Percentiles rank a stretch among this genome's conserved stretches.
Evolutionary conservation across 1,140 invertebrate genomes (phyloP).

Genomic region (Drosophila pandora): DNA sequence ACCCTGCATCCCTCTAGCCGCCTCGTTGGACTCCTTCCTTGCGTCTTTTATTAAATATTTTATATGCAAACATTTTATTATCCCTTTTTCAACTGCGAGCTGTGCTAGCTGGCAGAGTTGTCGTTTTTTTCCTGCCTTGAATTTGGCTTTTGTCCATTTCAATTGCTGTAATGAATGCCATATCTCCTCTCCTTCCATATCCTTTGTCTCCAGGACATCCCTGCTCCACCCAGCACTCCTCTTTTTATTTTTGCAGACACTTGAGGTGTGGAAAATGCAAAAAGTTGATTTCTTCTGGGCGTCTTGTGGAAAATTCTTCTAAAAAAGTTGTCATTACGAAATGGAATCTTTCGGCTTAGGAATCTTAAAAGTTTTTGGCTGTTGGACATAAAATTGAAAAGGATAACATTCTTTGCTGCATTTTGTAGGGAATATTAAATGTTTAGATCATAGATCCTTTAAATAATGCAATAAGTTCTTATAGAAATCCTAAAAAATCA

Average conservation of each 20-base stretch:
- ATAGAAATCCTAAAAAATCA: background rate
- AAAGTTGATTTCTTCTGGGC: slow-evolving; percentile 55
- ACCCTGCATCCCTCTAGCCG: slow-evolving; percentile 1
- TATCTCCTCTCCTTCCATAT: slow-evolving; percentile 15
- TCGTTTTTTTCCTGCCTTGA: slow-evolving; percentile 45
- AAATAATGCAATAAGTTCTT: too few species aligned
- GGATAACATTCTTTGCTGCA: too few species aligned
- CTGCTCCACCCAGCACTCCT: background rate
- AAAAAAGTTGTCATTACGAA: slow-evolving; percentile 50
- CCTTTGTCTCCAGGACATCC: slow-evolving; percentile 10
- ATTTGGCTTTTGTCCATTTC: slow-evolving; percentile 67
- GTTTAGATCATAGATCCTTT: too few species aligned
- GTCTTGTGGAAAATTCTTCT: slow-evolving; percentile 34
- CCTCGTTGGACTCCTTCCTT: slow-evolving; percentile 28
- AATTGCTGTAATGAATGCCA: slow-evolving; percentile 66
- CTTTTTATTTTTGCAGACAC: slow-evolving; percentile 55
- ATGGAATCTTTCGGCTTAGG: slow-evolving; percentile 22
- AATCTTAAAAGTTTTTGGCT: background rate
- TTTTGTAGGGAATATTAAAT: too few species aligned
- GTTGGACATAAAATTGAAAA: background rate
- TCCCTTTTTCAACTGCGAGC: slow-evolving; percentile 42
- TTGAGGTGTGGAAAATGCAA: slow-evolving; percentile 63
- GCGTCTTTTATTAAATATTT: slow-evolving; percentile 67
- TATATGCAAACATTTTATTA: slow-evolving; percentile 74
- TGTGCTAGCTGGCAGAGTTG: slow-evolving; percentile 23